Evolutionary conservation across 2,113 vertebrate genomes (phyloP).

Genomic region (Poeciliopsis retropinna): DNA sequence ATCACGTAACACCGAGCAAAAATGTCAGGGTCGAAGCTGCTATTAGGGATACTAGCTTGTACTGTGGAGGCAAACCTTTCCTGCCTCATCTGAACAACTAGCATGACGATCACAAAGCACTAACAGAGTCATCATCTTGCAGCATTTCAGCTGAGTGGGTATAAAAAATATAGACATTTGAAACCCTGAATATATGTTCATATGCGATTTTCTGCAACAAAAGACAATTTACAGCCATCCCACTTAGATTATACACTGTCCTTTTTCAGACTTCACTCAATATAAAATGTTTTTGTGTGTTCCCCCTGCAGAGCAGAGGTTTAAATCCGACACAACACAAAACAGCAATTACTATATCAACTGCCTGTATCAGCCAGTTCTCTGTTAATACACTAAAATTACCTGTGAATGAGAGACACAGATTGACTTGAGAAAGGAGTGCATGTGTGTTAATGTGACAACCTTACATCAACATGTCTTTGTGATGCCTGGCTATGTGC

Average conservation of each 20-base stretch:
- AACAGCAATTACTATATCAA: conserved; percentile 66
- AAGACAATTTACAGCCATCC: conserved; percentile 71
- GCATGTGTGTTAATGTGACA: conserved; percentile 40
- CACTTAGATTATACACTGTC: conserved; percentile 59
- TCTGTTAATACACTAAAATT: conserved; percentile 71
- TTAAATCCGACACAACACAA: conserved; percentile 64
- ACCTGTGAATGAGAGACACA: conserved; percentile 64
- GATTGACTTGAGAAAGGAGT: conserved; percentile 59
- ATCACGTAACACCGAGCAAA: conserved; percentile 55
- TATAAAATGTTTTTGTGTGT: conserved; percentile 61
- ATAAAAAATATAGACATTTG: conserved; percentile 83
- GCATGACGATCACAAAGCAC: conserved; percentile 68
- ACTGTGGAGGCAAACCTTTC: conserved; percentile 46
- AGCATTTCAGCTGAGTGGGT: conserved; percentile 80
- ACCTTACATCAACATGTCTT: conserved; percentile 90
- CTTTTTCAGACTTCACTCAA: conserved; percentile 45
- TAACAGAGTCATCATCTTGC: conserved; percentile 74
- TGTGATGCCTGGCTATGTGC: conserved; percentile 99
- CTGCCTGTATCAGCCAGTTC: conserved; percentile 51
- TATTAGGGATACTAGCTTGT: conserved; percentile 60
- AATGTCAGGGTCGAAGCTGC: conserved; percentile 65
- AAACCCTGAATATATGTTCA: conserved; percentile 82
- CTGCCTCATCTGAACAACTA: conserved; percentile 56
- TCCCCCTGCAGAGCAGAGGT: conserved; percentile 37
- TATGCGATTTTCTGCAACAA: conserved; percentile 72